A percentile compares a stretch with the other conserved stretches of the same genome.
Conservation (phyloP, 2,888 invertebrate genomes). For the Biston stratarius region DNA sequence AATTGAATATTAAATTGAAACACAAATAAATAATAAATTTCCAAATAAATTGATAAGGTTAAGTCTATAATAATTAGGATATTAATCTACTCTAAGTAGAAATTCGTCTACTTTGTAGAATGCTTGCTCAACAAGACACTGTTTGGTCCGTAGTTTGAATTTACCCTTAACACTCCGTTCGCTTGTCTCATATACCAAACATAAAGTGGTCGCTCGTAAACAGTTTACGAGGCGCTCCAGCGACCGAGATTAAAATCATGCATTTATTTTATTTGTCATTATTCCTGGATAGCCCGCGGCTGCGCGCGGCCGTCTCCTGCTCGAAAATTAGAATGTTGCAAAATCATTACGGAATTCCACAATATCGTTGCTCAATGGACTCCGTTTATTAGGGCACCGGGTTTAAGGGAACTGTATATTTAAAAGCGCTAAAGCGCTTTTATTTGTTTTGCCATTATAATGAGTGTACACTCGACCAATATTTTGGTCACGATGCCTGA, state of each 20-base stretch:
- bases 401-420: background rate
- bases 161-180: background rate
- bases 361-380: slow-evolving; percentile 11
- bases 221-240: slow-evolving; percentile 78
- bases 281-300: slow-evolving; percentile 66
- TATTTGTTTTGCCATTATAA: background rate
- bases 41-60: background rate
- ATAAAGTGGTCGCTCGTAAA: slow-evolving; percentile 77
- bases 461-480: too few relatives aligned
- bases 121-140: too few relatives aligned
- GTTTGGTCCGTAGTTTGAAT: too few relatives aligned
- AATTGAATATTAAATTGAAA: too few relatives aligned
- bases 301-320: slow-evolving; percentile 30
- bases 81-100: too few relatives aligned
- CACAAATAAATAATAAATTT: too few relatives aligned
- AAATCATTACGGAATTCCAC: slow-evolving; percentile 18
- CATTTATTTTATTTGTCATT: slow-evolving; percentile 84
- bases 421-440: background rate
- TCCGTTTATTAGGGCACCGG: slow-evolving; percentile 6
- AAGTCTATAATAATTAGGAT: background rate
- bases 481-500: too few relatives aligned
- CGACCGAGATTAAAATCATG: slow-evolving; percentile 81
- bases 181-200: slow-evolving; percentile 45
- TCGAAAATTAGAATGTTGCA: slow-evolving; percentile 41
- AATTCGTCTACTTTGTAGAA: too few relatives aligned